These are phyloP conservation scores for Luidia sarsii DNA, from an alignment of 53 echinoderm and acorn worm genomes.

Conservation along the genomic window DNA sequence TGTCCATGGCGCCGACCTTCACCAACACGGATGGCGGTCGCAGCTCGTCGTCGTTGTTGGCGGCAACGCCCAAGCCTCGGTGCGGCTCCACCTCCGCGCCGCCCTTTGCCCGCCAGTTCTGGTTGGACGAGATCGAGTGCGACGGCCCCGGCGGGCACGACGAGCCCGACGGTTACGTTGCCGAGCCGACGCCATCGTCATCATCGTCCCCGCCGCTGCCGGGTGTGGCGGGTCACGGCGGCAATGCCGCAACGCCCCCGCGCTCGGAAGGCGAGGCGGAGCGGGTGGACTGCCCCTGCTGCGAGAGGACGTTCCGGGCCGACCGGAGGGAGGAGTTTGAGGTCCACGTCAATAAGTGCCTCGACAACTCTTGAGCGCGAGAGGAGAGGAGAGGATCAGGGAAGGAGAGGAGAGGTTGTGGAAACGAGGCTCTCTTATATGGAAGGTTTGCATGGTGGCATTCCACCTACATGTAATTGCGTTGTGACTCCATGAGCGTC, in stretches of 20 bases:
- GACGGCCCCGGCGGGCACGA: not conserved
- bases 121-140: not conserved
- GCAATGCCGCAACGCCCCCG: no score
- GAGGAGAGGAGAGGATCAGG: no score
- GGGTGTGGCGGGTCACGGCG: no score
- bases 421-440: not conserved
- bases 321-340: slow-evolving; percentile 21
- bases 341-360: slow-evolving; percentile 32
- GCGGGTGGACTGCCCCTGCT: slow-evolving; percentile 36
- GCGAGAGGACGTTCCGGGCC: slow-evolving; percentile 28
- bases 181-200: slow-evolving; percentile 2
- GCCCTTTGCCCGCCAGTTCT: not conserved
- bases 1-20: slow-evolving; percentile 13
- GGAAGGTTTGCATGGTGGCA: no score
- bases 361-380: slow-evolving; percentile 55
- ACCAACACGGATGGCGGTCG: no score
- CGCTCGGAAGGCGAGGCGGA: not conserved
- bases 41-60: no score
- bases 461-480: no score
- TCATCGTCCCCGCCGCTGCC: no score
- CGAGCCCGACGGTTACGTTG: not conserved
- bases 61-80: not conserved
- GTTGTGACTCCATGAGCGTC: no score
- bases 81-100: not conserved
- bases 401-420: not conserved